These are phyloP conservation scores for Idris sp. DNA, from an alignment of 1,140 invertebrate genomes.

Conservation along the genomic window DNA sequence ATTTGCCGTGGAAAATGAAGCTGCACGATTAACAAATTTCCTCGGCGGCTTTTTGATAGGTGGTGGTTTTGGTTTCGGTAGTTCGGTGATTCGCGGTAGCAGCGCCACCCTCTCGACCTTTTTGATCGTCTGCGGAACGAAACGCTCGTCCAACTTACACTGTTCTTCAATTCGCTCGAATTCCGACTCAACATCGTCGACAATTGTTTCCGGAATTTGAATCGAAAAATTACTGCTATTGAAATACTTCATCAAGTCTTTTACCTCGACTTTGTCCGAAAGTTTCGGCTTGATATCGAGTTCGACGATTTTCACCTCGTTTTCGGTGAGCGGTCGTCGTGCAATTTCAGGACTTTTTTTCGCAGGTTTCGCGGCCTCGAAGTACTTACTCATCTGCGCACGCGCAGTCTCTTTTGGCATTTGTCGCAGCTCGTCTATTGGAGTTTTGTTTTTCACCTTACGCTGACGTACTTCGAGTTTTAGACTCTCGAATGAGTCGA, in stretches of 20 bases:
- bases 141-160: constrained; percentile 7
- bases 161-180: constrained; percentile 50
- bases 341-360: background rate
- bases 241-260: constrained; percentile 74
- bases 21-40: constrained; percentile 52
- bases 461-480: constrained; percentile 71
- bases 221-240: too few relatives aligned
- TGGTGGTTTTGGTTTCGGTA: constrained; percentile 24
- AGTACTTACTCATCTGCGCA: constrained; percentile 72
- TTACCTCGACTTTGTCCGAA: constrained; percentile 68
- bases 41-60: constrained; percentile 47
- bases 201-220: background rate
- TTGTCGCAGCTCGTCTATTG: constrained; percentile 64
- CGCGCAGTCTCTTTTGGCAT: constrained; percentile 70
- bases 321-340: constrained; percentile 9
- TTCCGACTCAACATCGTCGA: constrained; percentile 10
- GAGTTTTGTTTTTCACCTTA: constrained; percentile 68
- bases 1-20: constrained; percentile 34
- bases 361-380: constrained; percentile 35
- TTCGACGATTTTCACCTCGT: constrained; percentile 49
- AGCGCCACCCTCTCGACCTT: background rate
- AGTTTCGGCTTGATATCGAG: constrained; percentile 68
- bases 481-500: constrained; percentile 66
- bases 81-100: constrained; percentile 1
- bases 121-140: constrained; percentile 8